Percentiles rank a stretch among this genome's conserved stretches.
These are phyloP conservation scores for Campoplex nolae DNA, from an alignment of 2,888 invertebrate genomes.

Conservation along the genomic window DNA sequence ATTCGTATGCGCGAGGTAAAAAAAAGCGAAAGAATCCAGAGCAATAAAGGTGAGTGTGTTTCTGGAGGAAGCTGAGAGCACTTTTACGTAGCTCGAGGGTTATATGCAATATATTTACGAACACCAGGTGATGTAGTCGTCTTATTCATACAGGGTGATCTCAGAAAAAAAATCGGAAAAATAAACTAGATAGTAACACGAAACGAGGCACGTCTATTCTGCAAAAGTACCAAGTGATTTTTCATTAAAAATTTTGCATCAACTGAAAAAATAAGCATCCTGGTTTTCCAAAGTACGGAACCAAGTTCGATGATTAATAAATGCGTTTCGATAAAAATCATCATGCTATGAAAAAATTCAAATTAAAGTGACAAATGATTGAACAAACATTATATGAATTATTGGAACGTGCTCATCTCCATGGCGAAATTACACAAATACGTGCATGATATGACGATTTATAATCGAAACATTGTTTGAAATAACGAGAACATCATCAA, in stretches of 20 bases:
- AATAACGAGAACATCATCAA: not conserved
- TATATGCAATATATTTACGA: conserved; percentile 20
- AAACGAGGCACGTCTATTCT: not conserved
- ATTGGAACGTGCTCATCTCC: not conserved
- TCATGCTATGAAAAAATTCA: not conserved
- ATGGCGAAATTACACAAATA: not conserved
- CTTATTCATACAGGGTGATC: not conserved
- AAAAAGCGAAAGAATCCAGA: not conserved
- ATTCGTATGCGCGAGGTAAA: not conserved
- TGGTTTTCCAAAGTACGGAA: not conserved
- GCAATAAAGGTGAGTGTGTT: conserved; percentile 14
- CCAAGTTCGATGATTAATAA: not conserved
- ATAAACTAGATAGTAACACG: not conserved
- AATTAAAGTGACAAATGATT: not conserved
- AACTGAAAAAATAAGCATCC: not conserved
- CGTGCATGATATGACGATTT: not conserved
- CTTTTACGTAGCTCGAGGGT: not conserved
- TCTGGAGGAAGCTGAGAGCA: not conserved
- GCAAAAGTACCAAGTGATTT: not conserved
- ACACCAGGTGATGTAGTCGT: not conserved
- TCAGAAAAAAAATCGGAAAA: not conserved
- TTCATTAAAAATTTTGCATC: not conserved
- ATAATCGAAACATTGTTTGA: not conserved
- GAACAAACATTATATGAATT: not conserved
- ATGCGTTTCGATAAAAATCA: not conserved